Conservation (phyloP, 2,888 invertebrate species). For the Cosmorhoe ocellata region DNA sequence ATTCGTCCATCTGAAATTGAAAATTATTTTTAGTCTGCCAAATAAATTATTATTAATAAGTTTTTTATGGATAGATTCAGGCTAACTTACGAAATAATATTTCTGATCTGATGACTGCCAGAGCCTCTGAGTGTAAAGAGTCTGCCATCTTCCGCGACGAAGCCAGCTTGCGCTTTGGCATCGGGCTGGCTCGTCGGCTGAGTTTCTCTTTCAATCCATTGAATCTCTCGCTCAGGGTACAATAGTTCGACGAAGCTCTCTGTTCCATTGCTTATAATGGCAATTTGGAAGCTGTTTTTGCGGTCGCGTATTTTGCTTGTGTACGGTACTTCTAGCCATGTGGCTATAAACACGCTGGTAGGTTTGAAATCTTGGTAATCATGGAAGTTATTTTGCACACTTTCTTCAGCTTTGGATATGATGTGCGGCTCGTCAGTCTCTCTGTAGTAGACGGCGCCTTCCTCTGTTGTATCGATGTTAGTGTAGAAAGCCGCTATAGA, state of each 20-base stretch:
- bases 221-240: slow-evolving; percentile 93
- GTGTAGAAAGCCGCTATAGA: slow-evolving; percentile 95
- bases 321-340: slow-evolving; percentile 95
- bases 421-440: slow-evolving; percentile 84
- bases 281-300: slow-evolving; percentile 93
- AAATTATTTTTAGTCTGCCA: neutral
- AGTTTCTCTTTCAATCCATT: slow-evolving; percentile 94
- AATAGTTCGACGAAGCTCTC: slow-evolving; percentile 93
- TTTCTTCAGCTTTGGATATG: slow-evolving; percentile 86
- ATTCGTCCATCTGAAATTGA: slow-evolving; percentile 90
- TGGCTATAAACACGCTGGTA: slow-evolving; percentile 90
- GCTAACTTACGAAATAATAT: slow-evolving; percentile 87
- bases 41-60: neutral
- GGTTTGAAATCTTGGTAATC: slow-evolving; percentile 89
- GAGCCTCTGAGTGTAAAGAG: slow-evolving; percentile 91
- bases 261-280: slow-evolving; percentile 86
- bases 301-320: slow-evolving; percentile 86
- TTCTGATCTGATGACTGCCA: slow-evolving; percentile 93
- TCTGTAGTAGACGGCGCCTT: slow-evolving; percentile 88
- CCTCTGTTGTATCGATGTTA: slow-evolving; percentile 91
- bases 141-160: slow-evolving; percentile 92
- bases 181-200: slow-evolving; percentile 91
- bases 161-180: slow-evolving; percentile 96
- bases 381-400: slow-evolving; percentile 88
- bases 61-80: neutral